A percentile compares a stretch with the other conserved stretches of the same genome.
These are phyloP conservation scores for Hylyphantes graminicola DNA, from an alignment of 1,140 invertebrate species.

Conservation along the genomic window DNA sequence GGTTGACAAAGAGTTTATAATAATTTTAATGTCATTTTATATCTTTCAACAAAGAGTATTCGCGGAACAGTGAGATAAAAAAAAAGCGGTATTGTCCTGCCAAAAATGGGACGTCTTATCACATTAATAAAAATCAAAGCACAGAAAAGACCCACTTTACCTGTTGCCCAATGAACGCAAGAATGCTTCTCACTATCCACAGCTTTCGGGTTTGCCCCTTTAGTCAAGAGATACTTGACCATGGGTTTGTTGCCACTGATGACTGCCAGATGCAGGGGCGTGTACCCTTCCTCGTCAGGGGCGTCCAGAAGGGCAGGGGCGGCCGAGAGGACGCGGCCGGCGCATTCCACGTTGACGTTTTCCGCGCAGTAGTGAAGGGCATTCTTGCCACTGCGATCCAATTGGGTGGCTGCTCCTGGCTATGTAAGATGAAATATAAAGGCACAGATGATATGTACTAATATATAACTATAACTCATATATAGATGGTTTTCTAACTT, in stretches of 20 bases:
- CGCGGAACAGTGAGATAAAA: too few relatives aligned
- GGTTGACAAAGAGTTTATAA: too few relatives aligned
- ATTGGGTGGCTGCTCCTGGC: slow-evolving; percentile 28
- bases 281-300: slow-evolving; percentile 92
- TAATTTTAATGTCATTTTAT: too few relatives aligned
- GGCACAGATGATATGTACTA: too few relatives aligned
- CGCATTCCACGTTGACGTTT: slow-evolving; percentile 73
- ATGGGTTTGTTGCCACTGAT: slow-evolving; percentile 85
- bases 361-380: slow-evolving; percentile 91
- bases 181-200: slow-evolving; percentile 92
- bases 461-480: too few relatives aligned
- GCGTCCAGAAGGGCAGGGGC: slow-evolving; percentile 81
- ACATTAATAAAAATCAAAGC: too few relatives aligned
- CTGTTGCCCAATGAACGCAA: slow-evolving; percentile 96
- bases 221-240: slow-evolving; percentile 76
- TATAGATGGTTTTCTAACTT: too few relatives aligned
- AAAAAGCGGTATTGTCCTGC: too few relatives aligned
- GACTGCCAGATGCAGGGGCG: slow-evolving; percentile 90
- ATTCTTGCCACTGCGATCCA: slow-evolving; percentile 85
- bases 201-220: slow-evolving; percentile 31
- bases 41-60: too few relatives aligned
- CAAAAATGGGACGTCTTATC: too few relatives aligned
- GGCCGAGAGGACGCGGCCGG: slow-evolving; percentile 76
- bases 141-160: too few relatives aligned
- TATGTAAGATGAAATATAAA: not conserved